A percentile compares a stretch with the other conserved stretches of the same genome.
Evolutionary conservation across 2,797 vertebrate species (phyloP).

Genomic region (Ficedula albicollis): DNA sequence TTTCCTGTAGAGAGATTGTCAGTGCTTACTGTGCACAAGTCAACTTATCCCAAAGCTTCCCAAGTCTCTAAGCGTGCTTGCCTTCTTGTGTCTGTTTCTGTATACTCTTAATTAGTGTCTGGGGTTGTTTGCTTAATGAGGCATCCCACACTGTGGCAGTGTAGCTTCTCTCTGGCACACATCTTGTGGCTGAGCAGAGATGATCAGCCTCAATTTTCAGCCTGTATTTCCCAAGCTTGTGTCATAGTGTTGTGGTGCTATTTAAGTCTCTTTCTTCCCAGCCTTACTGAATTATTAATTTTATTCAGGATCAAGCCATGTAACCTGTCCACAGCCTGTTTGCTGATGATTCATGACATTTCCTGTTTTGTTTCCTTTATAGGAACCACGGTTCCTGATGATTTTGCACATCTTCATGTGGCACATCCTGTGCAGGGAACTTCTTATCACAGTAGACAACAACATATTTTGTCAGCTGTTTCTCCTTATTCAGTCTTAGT

Average conservation of each 20-base stretch:
- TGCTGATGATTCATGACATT: constrained; percentile 67
- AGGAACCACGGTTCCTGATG: constrained; percentile 52
- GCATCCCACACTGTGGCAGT: background rate
- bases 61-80: background rate
- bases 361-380: constrained; percentile 78
- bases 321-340: constrained; percentile 26
- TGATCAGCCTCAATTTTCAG: constrained; percentile 24
- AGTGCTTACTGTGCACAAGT: background rate
- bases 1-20: background rate
- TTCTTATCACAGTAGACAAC: background rate
- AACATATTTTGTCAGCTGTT: constrained; percentile 49
- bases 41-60: background rate
- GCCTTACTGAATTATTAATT: background rate
- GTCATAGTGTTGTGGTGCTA: background rate
- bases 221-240: background rate
- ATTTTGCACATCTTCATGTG: constrained; percentile 63
- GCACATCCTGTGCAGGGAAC: constrained; percentile 52
- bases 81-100: background rate
- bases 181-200: background rate
- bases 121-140: constrained; percentile 26
- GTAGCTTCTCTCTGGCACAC: background rate
- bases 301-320: constrained; percentile 1
- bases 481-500: background rate
- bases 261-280: background rate
- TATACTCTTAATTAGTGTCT: background rate